A percentile compares a stretch with the other conserved stretches of the same genome.
Evolutionary conservation across 2,797 vertebrate species (phyloP).

Genomic region (Esox lucius): DNA sequence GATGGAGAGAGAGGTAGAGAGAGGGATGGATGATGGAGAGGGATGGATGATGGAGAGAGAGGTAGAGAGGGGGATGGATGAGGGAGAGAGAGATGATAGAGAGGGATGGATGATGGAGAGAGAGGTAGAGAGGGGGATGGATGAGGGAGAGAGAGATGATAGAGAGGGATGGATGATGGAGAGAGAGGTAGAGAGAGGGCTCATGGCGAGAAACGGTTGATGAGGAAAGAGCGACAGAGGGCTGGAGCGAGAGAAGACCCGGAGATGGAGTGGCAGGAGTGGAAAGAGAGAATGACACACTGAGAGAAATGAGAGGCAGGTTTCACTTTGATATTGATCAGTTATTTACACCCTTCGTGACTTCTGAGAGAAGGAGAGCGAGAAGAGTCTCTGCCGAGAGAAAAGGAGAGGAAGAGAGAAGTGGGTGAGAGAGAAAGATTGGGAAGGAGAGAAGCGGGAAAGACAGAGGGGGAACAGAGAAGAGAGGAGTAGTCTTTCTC

Average conservation of each 20-base stretch:
- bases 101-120: constrained; percentile 9
- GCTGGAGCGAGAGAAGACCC: background rate
- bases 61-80: background rate
- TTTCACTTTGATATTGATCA: constrained; percentile 74
- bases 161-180: constrained; percentile 10
- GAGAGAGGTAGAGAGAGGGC: background rate
- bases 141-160: constrained; percentile 12
- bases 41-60: constrained; percentile 7
- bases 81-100: background rate
- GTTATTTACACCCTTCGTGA: constrained; percentile 63
- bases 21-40: background rate
- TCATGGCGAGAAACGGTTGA: constrained; percentile 6
- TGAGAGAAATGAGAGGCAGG: constrained; percentile 41
- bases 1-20: constrained; percentile 12
- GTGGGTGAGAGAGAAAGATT: background rate
- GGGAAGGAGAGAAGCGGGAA: background rate
- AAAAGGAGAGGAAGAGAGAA: constrained; percentile 31
- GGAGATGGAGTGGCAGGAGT: background rate
- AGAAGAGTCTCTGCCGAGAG: background rate
- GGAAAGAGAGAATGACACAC: constrained; percentile 11
- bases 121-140: constrained; percentile 15
- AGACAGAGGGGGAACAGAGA: constrained; percentile 16
- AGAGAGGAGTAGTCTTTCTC: constrained; percentile 37
- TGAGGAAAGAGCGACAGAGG: background rate
- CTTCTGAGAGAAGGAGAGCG: background rate